These are phyloP conservation scores for Hippocampus guttulatus DNA, from an alignment of 2,113 vertebrate genomes.

Conservation along the genomic window DNA sequence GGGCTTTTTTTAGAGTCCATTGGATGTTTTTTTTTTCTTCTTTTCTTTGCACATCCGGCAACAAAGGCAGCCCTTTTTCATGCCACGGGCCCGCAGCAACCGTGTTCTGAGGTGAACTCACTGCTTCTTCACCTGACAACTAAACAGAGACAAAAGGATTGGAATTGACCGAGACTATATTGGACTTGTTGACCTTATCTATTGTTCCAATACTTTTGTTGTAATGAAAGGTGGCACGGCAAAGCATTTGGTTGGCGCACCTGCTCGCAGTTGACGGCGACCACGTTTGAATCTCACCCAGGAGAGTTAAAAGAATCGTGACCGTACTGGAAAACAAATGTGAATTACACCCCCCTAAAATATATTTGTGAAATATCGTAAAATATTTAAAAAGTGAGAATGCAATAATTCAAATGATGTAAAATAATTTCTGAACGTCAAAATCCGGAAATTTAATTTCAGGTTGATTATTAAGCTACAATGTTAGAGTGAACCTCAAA, in stretches of 20 bases:
- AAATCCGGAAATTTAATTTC: too few relatives aligned
- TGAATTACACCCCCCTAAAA: too few relatives aligned
- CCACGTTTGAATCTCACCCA: not conserved
- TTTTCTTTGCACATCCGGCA: slow-evolving; percentile 81
- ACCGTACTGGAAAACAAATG: too few relatives aligned
- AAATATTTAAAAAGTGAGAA: too few relatives aligned
- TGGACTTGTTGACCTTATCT: not conserved
- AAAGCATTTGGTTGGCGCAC: not conserved
- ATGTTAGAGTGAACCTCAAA: too few relatives aligned
- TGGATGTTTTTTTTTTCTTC: slow-evolving; percentile 76
- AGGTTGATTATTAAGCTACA: too few relatives aligned
- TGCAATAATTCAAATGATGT: too few relatives aligned
- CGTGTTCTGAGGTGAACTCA: not conserved
- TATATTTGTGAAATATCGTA: too few relatives aligned
- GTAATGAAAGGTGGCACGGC: too few relatives aligned
- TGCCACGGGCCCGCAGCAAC: slow-evolving; percentile 73
- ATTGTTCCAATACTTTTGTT: not conserved
- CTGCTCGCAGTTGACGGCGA: not conserved
- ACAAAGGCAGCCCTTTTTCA: slow-evolving; percentile 86
- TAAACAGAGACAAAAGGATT: not conserved
- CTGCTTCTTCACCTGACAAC: not conserved
- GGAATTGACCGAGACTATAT: not conserved
- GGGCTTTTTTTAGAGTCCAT: slow-evolving; percentile 92
- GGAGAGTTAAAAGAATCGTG: too few relatives aligned
- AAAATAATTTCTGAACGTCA: too few relatives aligned